Evolutionary conservation across 2,888 invertebrate genomes (phyloP).

Genomic region (Antheraea assamensis): DNA sequence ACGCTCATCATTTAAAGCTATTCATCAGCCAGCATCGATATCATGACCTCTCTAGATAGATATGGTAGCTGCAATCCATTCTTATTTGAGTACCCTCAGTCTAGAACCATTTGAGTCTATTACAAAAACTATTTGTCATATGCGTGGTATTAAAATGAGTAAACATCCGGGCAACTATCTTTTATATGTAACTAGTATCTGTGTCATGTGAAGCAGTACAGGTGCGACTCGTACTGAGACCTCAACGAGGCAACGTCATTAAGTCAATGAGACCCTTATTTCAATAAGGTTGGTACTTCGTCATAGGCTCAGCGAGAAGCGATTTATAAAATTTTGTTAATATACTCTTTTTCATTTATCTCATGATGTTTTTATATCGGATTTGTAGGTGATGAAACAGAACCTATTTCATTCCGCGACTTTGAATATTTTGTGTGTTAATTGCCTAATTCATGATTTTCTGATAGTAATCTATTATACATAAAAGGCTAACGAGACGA

Average conservation of each 20-base stretch:
- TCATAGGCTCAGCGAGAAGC: conserved; percentile 9
- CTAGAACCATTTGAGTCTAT: no score
- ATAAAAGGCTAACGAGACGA: no score
- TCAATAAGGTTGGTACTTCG: neutral
- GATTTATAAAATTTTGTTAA: neutral
- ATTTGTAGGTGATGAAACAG: neutral
- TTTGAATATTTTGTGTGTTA: no score
- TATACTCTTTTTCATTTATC: neutral
- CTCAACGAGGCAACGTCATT: conserved; percentile 22
- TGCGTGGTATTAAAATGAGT: neutral
- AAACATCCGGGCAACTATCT: neutral
- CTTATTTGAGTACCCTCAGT: no score
- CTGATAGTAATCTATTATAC: no score
- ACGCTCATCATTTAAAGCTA: no score
- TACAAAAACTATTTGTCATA: no score
- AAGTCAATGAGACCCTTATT: conserved; percentile 33
- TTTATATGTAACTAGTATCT: neutral
- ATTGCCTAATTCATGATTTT: no score
- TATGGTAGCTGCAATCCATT: no score
- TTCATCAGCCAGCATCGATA: no score
- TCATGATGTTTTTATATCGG: neutral
- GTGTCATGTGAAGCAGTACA: neutral
- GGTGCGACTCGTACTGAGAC: neutral
- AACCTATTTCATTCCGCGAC: no score
- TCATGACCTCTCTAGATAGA: no score